Conservation (phyloP, 2,888 invertebrate genomes). For the Diplazon laetatorius region DNA sequence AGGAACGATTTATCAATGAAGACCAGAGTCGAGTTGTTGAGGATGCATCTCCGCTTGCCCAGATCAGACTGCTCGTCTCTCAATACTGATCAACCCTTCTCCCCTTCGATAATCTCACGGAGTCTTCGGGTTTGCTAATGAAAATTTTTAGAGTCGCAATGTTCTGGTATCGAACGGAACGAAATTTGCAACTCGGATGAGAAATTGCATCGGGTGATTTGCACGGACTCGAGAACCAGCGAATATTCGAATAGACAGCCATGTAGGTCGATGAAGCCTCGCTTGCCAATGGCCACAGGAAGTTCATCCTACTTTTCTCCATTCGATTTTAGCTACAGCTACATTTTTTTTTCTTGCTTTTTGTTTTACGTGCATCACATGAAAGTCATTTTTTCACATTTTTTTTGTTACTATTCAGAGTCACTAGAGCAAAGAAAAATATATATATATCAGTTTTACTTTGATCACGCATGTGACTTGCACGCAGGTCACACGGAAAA, state of each 20-base stretch:
- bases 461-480: too few relatives aligned
- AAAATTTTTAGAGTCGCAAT: slow-evolving; percentile 42
- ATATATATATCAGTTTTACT: too few relatives aligned
- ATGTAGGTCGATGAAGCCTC: slow-evolving; percentile 39
- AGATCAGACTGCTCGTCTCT: slow-evolving; percentile 23
- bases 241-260: slow-evolving; percentile 48
- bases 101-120: slow-evolving; percentile 36
- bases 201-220: slow-evolving; percentile 67
- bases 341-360: neutral
- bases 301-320: slow-evolving; percentile 29
- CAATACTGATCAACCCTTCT: slow-evolving; percentile 10
- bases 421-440: neutral
- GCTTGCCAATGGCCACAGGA: slow-evolving; percentile 36
- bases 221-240: slow-evolving; percentile 53
- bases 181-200: slow-evolving; percentile 65
- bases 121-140: slow-evolving; percentile 5
- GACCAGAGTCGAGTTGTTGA: slow-evolving; percentile 50
- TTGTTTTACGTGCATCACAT: neutral
- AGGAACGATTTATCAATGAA: slow-evolving; percentile 63
- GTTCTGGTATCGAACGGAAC: slow-evolving; percentile 63
- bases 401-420: neutral
- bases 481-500: too few relatives aligned
- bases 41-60: slow-evolving; percentile 48
- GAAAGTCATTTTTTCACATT: neutral
- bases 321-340: slow-evolving; percentile 3